These are phyloP conservation scores for Sterna hirundo DNA, from an alignment of 2,113 vertebrate genomes.

Conservation along the genomic window DNA sequence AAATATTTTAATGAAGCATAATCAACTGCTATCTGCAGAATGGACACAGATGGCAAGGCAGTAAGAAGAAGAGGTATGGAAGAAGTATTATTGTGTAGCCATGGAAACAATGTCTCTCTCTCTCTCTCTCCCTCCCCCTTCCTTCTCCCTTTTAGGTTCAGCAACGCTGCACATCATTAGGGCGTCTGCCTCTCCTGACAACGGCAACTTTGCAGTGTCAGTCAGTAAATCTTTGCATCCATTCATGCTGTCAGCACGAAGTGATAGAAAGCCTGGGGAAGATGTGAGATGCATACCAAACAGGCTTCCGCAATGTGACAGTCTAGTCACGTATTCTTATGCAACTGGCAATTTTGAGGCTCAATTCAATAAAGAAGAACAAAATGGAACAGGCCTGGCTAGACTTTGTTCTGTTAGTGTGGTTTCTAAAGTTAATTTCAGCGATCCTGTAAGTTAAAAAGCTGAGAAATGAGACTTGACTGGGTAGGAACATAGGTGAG, in stretches of 20 bases:
- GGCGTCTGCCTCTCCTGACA: conserved; percentile 34
- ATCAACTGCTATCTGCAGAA: conserved; percentile 22
- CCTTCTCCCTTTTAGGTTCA: not conserved
- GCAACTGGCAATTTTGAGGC: conserved; percentile 39
- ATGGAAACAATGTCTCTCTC: conserved; percentile 50
- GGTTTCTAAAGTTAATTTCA: conserved; percentile 35
- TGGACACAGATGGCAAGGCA: conserved; percentile 35
- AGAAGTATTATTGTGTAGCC: conserved; percentile 33
- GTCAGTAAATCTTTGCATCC: conserved; percentile 45
- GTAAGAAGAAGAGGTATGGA: not conserved
- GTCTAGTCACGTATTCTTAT: conserved; percentile 18
- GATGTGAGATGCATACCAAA: conserved; percentile 20
- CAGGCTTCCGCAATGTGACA: not conserved
- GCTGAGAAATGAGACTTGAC: not conserved
- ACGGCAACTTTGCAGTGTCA: conserved; percentile 44
- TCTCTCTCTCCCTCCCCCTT: not conserved
- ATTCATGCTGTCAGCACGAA: conserved; percentile 45
- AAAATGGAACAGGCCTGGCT: conserved; percentile 20
- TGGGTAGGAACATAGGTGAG: not conserved
- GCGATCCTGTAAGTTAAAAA: conserved; percentile 3
- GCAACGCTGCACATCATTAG: conserved; percentile 21
- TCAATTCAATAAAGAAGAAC: conserved; percentile 46
- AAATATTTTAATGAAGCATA: conserved; percentile 53
- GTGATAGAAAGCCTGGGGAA: conserved; percentile 20
- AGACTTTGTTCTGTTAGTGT: not conserved